Conservation (phyloP, 2,797 vertebrate species). For the Cynopterus sphinx region DNA sequence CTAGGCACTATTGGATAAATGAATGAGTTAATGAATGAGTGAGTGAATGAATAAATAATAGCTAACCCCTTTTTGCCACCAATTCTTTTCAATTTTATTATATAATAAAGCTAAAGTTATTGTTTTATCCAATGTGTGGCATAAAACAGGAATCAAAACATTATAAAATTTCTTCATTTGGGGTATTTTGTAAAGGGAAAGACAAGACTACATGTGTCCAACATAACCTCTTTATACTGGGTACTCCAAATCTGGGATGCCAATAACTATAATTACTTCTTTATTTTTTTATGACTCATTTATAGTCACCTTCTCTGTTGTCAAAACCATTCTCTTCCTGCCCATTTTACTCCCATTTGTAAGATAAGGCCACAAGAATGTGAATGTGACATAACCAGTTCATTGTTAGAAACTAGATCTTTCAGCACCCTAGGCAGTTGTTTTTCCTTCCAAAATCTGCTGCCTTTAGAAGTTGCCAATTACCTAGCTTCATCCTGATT, state of each 20-base stretch:
- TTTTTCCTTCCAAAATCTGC: slow-evolving; percentile 5
- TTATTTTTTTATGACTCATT: not conserved
- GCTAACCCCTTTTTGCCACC: slow-evolving; percentile 20
- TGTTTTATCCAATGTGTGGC: not conserved
- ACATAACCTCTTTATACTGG: not conserved
- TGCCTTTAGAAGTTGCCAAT: not conserved
- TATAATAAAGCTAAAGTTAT: slow-evolving; percentile 12
- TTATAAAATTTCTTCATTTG: slow-evolving; percentile 1
- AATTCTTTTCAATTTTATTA: slow-evolving; percentile 14
- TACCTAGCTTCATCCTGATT: slow-evolving; percentile 32
- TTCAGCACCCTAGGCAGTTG: not conserved
- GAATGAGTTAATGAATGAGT: not conserved
- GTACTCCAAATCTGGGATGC: not conserved
- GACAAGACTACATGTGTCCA: not conserved
- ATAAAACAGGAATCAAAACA: slow-evolving; percentile 43
- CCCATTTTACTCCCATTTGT: slow-evolving; percentile 17
- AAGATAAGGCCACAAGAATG: slow-evolving; percentile 31
- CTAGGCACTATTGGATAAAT: not conserved
- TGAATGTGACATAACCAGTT: not conserved
- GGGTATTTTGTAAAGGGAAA: not conserved
- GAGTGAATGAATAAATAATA: not conserved
- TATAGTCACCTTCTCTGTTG: not conserved
- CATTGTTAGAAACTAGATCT: slow-evolving; percentile 35
- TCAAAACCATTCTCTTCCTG: slow-evolving; percentile 12
- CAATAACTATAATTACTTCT: slow-evolving; percentile 10